Base-by-base conservation (phyloP, 2,888 invertebrate species). In the Linnaemya vulpina region DNA sequence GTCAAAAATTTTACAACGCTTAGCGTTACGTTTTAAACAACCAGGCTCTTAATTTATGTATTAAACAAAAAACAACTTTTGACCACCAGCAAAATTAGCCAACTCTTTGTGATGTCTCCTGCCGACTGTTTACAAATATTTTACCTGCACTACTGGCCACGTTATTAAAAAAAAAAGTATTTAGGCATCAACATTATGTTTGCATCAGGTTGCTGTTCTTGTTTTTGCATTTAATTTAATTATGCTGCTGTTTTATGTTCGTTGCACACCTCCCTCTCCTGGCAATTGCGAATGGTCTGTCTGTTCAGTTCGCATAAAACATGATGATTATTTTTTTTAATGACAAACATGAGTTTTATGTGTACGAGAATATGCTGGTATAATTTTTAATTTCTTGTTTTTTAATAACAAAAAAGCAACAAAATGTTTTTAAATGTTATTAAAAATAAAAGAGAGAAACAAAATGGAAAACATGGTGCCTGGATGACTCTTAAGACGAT, bases 181-280 rank as follows among this genome's bases (percentile, higher is more conserved):
- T 40, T 1, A 40, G 11, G 40, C 10, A 22, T 13, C 13, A 13
- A 3, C 22, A 25, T 53, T 53, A 53, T 53, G 22, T 22, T 22
- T 53, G 53, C 53, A 53, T 10, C 22, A 22, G 17, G 49, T 17
- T 53, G 13, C 13, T 5, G 30, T 53, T 15, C 22, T 20, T 40
- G 11, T 60, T 67, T 77, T 49, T 53, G 49, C 43, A 74, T 83
- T 68, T 83, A 83, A 83, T 83, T 79, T 75, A 83, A 83, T 83
- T 83, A 83, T 68, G 74, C 70, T 78, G 51, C 51, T 35, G 35
- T n/a, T 67, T 71, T 49, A 65, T 71, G 49, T 58, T 40, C n/a
- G 17, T 35, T 8, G 3, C 7, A 43, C 43, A 11, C 15, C 10
- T 13, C 10, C 1, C 5, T 30, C 11, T 7, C 0, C 22, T 62